phyloP scores from a whole-genome alignment of 2,888 invertebrate species.

The Elysia crispata region DNA sequence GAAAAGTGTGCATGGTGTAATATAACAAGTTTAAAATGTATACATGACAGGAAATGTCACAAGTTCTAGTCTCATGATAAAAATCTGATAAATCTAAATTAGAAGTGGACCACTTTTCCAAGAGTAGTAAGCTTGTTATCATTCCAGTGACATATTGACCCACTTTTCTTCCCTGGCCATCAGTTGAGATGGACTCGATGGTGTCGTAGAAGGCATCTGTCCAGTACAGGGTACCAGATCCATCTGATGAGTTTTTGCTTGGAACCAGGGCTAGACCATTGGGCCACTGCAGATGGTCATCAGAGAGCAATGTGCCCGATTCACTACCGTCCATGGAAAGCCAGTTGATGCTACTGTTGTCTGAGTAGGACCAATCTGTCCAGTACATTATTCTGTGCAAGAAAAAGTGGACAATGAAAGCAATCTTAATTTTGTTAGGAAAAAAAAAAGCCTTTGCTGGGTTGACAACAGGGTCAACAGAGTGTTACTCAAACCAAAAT shows the following conservation, averaged over 20 bases:
- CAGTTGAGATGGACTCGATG: conserved; percentile 55
- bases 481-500: too few species aligned
- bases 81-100: too few species aligned
- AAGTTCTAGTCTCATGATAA: too few species aligned
- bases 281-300: conserved; percentile 83
- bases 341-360: conserved; percentile 92
- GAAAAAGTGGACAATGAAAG: background rate
- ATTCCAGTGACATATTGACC: too few species aligned
- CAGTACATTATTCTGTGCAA: conserved; percentile 87
- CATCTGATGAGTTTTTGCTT: background rate
- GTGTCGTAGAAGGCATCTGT: conserved; percentile 61
- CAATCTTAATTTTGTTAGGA: background rate
- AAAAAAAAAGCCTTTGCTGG: too few species aligned
- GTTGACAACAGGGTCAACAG: too few species aligned
- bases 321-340: conserved; percentile 97
- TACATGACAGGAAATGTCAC: too few species aligned
- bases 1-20: too few species aligned
- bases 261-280: conserved; percentile 84
- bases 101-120: too few species aligned
- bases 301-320: conserved; percentile 81
- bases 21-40: too few species aligned
- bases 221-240: conserved; percentile 57
- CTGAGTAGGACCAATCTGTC: conserved; percentile 89
- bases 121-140: too few species aligned
- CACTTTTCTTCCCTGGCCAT: conserved; percentile 46